phyloP scores from a whole-genome alignment of 1,140 invertebrate species.

The Amphibalanus amphitrite region DNA sequence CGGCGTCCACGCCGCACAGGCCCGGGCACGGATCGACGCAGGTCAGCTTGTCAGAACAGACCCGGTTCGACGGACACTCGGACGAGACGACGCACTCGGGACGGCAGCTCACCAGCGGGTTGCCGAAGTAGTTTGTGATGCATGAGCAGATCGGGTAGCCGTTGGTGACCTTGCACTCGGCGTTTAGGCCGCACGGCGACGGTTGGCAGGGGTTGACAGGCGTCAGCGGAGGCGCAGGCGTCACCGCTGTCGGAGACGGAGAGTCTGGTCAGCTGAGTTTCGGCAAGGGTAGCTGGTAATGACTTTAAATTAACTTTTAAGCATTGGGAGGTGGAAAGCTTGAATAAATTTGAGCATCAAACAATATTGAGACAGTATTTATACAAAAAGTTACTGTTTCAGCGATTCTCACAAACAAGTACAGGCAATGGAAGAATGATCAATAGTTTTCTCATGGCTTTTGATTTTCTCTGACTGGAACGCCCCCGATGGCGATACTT shows the following conservation, averaged over 20 bases:
- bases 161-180: constrained; percentile 33
- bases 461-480: too few relatives aligned
- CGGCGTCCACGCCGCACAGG: constrained; percentile 56
- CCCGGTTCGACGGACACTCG: constrained; percentile 42
- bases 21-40: constrained; percentile 65
- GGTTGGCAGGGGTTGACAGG: constrained; percentile 38
- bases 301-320: too few relatives aligned
- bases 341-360: too few relatives aligned
- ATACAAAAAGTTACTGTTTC: too few relatives aligned
- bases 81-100: constrained; percentile 40
- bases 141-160: constrained; percentile 45
- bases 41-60: constrained; percentile 34
- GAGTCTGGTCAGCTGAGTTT: too few relatives aligned
- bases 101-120: constrained; percentile 24
- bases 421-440: too few relatives aligned
- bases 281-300: too few relatives aligned
- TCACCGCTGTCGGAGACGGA: constrained; percentile 23
- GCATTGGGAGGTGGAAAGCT: too few relatives aligned
- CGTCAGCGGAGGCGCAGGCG: constrained; percentile 20
- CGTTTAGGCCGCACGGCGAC: constrained; percentile 40
- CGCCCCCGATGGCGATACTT: too few relatives aligned
- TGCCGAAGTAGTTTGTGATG: constrained; percentile 41
- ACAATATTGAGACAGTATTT: too few relatives aligned
- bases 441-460: too few relatives aligned
- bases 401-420: too few relatives aligned